phyloP scores from a whole-genome alignment of 2,113 vertebrate species.

The Scomber japonicus region DNA sequence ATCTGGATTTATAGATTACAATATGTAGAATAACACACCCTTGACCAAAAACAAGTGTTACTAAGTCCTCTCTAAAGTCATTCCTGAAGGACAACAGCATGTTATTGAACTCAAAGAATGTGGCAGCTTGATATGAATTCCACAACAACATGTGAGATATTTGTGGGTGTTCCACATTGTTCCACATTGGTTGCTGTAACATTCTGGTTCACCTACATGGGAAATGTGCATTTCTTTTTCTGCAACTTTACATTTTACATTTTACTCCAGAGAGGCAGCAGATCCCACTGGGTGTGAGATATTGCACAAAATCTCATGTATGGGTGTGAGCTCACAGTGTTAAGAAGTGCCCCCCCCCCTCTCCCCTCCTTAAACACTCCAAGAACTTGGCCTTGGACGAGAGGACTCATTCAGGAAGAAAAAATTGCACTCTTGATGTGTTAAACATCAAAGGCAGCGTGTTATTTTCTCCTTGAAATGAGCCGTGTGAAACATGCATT shows the following conservation, averaged over 20 bases:
- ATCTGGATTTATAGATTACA: too few relatives aligned
- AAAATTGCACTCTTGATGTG: conserved; percentile 37
- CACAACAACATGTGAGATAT: neutral
- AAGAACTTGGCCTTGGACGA: conserved; percentile 35
- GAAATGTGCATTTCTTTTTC: conserved; percentile 32
- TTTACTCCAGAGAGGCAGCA: neutral
- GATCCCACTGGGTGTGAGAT: neutral
- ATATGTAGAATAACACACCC: too few relatives aligned
- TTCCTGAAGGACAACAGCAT: neutral
- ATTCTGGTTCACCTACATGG: neutral
- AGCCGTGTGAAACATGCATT: conserved; percentile 43
- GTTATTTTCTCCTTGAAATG: conserved; percentile 54
- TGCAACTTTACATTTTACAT: neutral
- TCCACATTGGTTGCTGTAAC: neutral
- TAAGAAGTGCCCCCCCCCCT: conserved; percentile 3
- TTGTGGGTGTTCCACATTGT: neutral
- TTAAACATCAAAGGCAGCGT: conserved; percentile 49
- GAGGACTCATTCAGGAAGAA: conserved; percentile 31
- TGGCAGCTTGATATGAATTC: neutral
- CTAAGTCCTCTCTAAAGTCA: neutral
- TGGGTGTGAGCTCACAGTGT: conserved; percentile 14
- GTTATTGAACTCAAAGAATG: neutral
- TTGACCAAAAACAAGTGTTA: too few relatives aligned
- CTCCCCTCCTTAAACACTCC: neutral
- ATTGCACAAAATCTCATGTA: conserved; percentile 29